Base-by-base conservation (phyloP, 2,888 invertebrate species). In the Pseudococcus longispinus region DNA sequence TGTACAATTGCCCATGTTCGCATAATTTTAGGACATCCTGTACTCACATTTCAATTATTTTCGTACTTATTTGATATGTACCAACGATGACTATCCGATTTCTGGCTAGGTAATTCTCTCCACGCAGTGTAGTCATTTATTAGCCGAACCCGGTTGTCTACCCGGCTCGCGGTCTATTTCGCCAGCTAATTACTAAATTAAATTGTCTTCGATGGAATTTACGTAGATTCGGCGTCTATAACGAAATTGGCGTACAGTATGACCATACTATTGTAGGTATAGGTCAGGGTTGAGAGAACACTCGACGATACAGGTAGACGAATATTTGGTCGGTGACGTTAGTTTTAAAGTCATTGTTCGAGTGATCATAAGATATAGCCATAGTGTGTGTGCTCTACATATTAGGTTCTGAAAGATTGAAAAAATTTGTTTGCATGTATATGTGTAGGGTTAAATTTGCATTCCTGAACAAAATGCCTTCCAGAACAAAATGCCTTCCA, bases 261-360 rank as follows among this genome's bases (percentile, higher is more conserved):
- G 20, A 11, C 60, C 60, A 32, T n/a, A n/a, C 18, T 70, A 18
- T 20, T 11, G 15, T 70, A 18, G 29, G 29, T 29, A 29, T 29
- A 70, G 70, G 70, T 70, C 29, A 70, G 70, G 70, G 70, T 29
- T 70, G 70, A 70, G 29, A 70, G 70, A 70, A 20, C 32, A 70
- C 29, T 18, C 60, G 55, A 55, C 20, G 23, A 2, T 55, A n/a
- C 8, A 6, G 55, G 37, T 37, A 37, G 9, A 55, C 8, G 20
- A 55, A 55, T 55, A 51, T 51, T 51, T 8, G 51, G 51, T n/a
- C n/a, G 51, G 2, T n/a, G 51, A n/a, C n/a, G 51, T 51, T 51
- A 4, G n/a, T n/a, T 51, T 15, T 13, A 51, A n/a, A 51, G 2
- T 18, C 18, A 51, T 51, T n/a, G n/a, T 60, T 60, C 23, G 60